Percentiles rank a stretch among this genome's conserved stretches.
These are phyloP conservation scores for Drosophila sulfurigaster DNA, from an alignment of 1,140 invertebrate species.

Conservation along the genomic window DNA sequence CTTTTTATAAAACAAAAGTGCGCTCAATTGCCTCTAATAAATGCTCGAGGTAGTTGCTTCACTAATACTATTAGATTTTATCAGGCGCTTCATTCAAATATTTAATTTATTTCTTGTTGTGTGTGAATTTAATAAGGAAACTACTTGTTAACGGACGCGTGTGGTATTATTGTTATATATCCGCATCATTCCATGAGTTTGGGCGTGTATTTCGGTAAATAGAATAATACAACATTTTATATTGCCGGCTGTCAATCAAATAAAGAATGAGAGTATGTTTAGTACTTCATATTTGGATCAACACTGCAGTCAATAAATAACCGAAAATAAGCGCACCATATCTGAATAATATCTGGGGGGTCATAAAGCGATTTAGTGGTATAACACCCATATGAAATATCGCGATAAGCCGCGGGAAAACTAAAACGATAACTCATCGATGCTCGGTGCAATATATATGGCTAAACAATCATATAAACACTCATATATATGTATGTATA, in stretches of 20 bases:
- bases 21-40: constrained; percentile 74
- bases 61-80: constrained; percentile 10
- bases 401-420: constrained; percentile 43
- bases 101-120: constrained; percentile 40
- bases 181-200: constrained; percentile 15
- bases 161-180: not conserved
- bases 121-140: constrained; percentile 78
- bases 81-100: constrained; percentile 33
- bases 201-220: constrained; percentile 39
- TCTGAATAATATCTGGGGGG: constrained; percentile 43
- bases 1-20: constrained; percentile 71
- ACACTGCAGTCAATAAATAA: constrained; percentile 57
- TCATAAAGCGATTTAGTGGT: constrained; percentile 64
- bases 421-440: constrained; percentile 31
- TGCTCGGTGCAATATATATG: constrained; percentile 31
- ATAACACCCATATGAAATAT: constrained; percentile 56
- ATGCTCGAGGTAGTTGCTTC: constrained; percentile 51
- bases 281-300: constrained; percentile 17
- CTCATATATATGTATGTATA: not conserved
- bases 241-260: constrained; percentile 59
- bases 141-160: constrained; percentile 67
- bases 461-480: constrained; percentile 1
- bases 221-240: constrained; percentile 32
- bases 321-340: constrained; percentile 47
- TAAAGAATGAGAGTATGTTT: constrained; percentile 20